phyloP scores from a whole-genome alignment of 2,113 vertebrate species.

The Oncorhynchus nerka region DNA sequence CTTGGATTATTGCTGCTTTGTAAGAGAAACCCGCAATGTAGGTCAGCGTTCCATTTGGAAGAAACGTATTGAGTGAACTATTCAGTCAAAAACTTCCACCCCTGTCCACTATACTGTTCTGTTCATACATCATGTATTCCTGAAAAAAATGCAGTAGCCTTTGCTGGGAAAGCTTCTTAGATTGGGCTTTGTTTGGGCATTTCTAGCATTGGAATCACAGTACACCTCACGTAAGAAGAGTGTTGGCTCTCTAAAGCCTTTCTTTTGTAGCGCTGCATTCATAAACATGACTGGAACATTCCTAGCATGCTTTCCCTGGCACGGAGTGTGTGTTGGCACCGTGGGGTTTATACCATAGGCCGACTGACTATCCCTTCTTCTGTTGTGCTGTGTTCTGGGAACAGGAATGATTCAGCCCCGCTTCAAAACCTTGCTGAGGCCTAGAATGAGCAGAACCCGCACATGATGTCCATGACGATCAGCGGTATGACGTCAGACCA shows the following conservation, averaged over 20 bases:
- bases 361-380: not conserved
- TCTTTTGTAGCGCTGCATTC: constrained; percentile 9
- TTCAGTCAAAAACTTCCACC: not conserved
- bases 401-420: not conserved
- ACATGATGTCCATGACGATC: not conserved
- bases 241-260: not conserved
- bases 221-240: constrained; percentile 5
- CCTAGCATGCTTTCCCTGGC: constrained; percentile 19
- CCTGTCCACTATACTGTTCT: not conserved
- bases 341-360: not conserved
- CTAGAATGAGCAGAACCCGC: not conserved
- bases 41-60: too few species aligned
- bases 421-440: not conserved
- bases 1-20: too few species aligned
- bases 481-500: too few species aligned
- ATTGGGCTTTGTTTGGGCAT: not conserved
- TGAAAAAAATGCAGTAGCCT: constrained; percentile 14
- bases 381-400: not conserved
- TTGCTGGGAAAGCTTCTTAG: constrained; percentile 7
- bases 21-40: too few species aligned
- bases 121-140: constrained; percentile 12
- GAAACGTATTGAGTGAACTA: too few species aligned
- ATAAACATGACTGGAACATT: constrained; percentile 33
- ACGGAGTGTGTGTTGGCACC: not conserved
- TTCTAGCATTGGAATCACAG: not conserved